These are phyloP conservation scores for Raillietiella orientalis DNA, from an alignment of 2,888 invertebrate genomes.

Conservation along the genomic window DNA sequence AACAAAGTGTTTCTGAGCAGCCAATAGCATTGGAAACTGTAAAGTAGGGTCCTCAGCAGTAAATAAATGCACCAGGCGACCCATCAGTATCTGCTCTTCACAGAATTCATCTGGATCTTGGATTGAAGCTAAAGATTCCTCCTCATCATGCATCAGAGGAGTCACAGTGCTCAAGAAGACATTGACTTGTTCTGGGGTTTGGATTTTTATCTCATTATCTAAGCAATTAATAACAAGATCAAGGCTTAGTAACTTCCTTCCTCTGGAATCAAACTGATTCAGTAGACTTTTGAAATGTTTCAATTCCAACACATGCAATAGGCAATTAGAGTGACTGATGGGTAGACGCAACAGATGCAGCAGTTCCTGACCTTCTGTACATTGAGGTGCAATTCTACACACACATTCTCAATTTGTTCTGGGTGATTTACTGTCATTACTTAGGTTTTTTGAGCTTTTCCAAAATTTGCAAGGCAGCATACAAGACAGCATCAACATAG, in stretches of 20 bases:
- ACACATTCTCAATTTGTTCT: constrained; percentile 4
- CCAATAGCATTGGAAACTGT: constrained; percentile 61
- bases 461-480: constrained; percentile 65
- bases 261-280: constrained; percentile 49
- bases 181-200: constrained; percentile 53
- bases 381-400: constrained; percentile 33
- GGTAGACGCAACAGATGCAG: constrained; percentile 76
- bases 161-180: constrained; percentile 4
- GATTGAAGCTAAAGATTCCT: constrained; percentile 39
- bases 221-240: constrained; percentile 65
- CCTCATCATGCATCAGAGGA: constrained; percentile 19
- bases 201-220: constrained; percentile 57
- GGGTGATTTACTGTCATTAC: constrained; percentile 8
- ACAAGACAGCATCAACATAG: constrained; percentile 78
- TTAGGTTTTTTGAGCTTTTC: constrained; percentile 50
- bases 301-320: constrained; percentile 51
- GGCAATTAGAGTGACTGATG: constrained; percentile 72
- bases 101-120: constrained; percentile 75
- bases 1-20: constrained; percentile 58
- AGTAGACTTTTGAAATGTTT: constrained; percentile 58
- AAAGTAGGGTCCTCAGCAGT: constrained; percentile 33
- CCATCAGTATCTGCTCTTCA: constrained; percentile 23
- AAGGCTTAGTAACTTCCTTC: constrained; percentile 32
- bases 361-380: constrained; percentile 65
- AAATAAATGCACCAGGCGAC: constrained; percentile 44